These are phyloP conservation scores for Muscicapa comitata DNA, from an alignment of 2,797 vertebrate genomes.

Conservation along the genomic window DNA sequence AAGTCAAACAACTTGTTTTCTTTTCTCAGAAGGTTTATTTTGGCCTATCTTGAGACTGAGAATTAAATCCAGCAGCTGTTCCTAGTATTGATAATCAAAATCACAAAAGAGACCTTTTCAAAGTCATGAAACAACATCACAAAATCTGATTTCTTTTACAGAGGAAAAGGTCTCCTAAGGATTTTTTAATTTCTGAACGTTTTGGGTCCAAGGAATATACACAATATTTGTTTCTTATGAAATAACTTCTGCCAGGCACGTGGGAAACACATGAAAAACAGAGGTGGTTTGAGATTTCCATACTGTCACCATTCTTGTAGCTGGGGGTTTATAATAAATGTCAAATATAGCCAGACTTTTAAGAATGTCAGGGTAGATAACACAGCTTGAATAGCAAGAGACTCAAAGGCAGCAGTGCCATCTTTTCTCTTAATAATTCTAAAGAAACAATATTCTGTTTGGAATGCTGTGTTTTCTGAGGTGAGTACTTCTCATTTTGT, in stretches of 20 bases:
- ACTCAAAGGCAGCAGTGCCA: neutral
- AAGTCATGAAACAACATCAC: neutral
- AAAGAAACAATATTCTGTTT: neutral
- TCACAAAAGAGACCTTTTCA: neutral
- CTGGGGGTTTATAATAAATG: neutral
- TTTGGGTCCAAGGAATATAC: neutral
- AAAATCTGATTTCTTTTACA: neutral
- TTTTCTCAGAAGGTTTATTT: slow-evolving; percentile 22
- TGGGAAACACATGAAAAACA: neutral
- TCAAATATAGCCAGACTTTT: neutral
- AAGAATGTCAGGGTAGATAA: neutral
- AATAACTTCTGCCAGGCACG: neutral
- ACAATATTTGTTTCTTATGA: neutral
- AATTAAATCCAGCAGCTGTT: neutral
- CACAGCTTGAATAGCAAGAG: neutral
- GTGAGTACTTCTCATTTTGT: neutral
- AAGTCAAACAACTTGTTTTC: slow-evolving; percentile 15
- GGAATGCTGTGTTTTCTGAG: neutral
- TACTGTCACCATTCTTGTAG: neutral
- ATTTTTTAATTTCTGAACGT: neutral
- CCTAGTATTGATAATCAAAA: neutral
- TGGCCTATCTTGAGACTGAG: neutral
- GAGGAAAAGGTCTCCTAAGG: neutral
- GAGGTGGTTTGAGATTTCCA: neutral
- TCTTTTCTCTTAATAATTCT: neutral